Base-by-base conservation (phyloP, 2,113 vertebrate species). In the Dascyllus trimaculatus region DNA sequence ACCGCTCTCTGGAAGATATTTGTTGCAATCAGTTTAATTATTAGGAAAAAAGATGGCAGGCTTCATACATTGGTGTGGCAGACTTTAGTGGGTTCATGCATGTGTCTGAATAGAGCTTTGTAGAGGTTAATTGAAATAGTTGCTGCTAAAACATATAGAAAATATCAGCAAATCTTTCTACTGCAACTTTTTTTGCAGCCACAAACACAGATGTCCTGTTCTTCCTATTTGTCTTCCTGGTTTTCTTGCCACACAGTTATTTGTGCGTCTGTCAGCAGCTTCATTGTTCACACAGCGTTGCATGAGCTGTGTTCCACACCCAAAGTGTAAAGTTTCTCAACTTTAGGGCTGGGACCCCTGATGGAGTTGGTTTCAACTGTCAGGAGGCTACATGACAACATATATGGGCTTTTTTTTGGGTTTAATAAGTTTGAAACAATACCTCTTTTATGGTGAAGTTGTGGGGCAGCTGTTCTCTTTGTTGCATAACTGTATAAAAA, bases 281-380 rank as follows among this genome's bases (percentile, higher is more conserved):
- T 58, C 22, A 69, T 45, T 71, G 61, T 75, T 84, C 21, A 40
- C 51, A 52, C 13, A 21, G 25, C 21, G 49, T 61, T 29, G 51
- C 11, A 14, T 51, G 11, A 56, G 57, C 14, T 61, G 51, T 9
- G n/a, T 45, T 60, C 72, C 73, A 81, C 84, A 52, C 81, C 77
- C 73, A 81, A 25, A 45, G 43, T 15, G 43, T 76, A 57, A 32
- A 63, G 63, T 77, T 79, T 77, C 71, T 70, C 63, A 70, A 22
- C 64, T 22, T 52, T 0, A 59, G 61, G 61, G 71, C 32, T 67
- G 43, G 56, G 43, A 59, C 45, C 51, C 29, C 43, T 21, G 1
- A 35, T 48, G 14, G 26, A n/a, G 40, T 61, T 1, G 65, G 1
- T 65, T 57, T 7, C n/a, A 14, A 45, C 11, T 51, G 43, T 43